A percentile compares a stretch with the other conserved stretches of the same genome.
phyloP scores from a whole-genome alignment of 2,797 vertebrate species.

The Macropus fuliginosus region DNA sequence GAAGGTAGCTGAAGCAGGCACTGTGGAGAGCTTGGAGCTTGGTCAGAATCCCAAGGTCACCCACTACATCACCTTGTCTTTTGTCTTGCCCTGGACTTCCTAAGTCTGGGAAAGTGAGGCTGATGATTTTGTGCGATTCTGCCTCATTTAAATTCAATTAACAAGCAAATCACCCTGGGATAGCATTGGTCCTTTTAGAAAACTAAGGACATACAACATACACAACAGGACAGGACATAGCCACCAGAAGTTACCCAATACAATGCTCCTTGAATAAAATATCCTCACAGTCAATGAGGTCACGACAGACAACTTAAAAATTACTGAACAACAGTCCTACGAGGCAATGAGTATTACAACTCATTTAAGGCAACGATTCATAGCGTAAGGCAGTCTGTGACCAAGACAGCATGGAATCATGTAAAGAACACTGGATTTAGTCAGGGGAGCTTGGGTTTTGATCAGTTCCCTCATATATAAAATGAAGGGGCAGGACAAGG shows the following conservation, averaged over 20 bases:
- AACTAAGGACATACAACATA: background rate
- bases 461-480: background rate
- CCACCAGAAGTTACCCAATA: background rate
- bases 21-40: background rate
- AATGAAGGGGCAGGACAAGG: background rate
- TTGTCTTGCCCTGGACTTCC: background rate
- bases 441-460: background rate
- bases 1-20: background rate
- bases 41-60: background rate
- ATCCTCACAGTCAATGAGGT: background rate
- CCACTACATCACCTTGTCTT: background rate
- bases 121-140: background rate
- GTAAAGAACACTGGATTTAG: background rate
- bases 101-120: background rate
- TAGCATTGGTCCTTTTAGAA: background rate
- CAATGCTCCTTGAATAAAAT: background rate
- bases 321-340: background rate
- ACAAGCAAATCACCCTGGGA: background rate
- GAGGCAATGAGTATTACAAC: background rate
- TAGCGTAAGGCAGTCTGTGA: background rate
- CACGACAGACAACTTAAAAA: background rate
- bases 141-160: background rate
- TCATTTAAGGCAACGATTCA: background rate
- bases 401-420: background rate
- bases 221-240: background rate